A percentile compares a stretch with the other conserved stretches of the same genome.
phyloP scores from a whole-genome alignment of 1,140 invertebrate genomes.

The Schlechtendalia chinensis region DNA sequence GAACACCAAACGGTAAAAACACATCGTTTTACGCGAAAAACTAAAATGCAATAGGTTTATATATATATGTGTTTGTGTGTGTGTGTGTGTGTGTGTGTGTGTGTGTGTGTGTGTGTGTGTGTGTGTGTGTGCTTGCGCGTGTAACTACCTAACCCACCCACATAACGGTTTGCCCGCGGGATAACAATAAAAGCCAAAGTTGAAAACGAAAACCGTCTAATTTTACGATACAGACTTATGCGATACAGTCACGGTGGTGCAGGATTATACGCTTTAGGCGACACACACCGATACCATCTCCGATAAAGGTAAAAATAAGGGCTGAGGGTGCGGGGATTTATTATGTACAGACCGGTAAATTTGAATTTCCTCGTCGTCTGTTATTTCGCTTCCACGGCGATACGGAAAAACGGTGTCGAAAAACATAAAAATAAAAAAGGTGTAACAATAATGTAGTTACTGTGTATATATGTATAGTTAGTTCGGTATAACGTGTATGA shows the following conservation, averaged over 20 bases:
- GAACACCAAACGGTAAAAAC: background rate
- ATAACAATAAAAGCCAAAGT: background rate
- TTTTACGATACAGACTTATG: background rate
- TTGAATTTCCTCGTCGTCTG: background rate
- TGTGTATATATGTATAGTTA: no score
- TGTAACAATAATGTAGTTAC: no score
- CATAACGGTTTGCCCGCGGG: no score
- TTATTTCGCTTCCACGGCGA: no score
- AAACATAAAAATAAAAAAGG: background rate
- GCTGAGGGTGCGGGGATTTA: background rate
- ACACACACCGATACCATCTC: background rate
- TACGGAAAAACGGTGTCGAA: background rate
- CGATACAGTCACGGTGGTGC: background rate
- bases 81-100: background rate
- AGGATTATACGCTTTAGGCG: background rate
- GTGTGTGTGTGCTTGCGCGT: no score
- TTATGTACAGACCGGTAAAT: background rate
- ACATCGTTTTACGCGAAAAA: background rate
- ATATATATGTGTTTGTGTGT: background rate
- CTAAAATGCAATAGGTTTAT: background rate
- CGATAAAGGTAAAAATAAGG: background rate
- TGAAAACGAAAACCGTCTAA: constrained; percentile 2
- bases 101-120: background rate
- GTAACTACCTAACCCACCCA: no score
- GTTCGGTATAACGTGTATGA: no score